Evolutionary conservation across 2,888 invertebrate genomes (phyloP).

Genomic region (Melangyna quadrimaculata): DNA sequence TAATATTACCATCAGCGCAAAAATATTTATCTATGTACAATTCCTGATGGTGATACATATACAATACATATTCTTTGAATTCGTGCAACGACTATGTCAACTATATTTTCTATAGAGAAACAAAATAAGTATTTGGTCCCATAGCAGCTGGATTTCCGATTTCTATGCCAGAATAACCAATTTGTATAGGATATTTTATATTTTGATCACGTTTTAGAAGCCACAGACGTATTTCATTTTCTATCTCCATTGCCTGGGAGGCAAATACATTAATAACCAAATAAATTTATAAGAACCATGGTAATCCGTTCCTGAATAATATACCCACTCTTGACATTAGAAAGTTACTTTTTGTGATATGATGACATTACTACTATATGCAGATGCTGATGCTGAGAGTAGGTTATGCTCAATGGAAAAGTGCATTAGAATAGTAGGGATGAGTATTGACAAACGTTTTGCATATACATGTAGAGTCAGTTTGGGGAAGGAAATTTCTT

Average conservation of each 20-base stretch:
- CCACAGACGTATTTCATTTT: constrained; percentile 50
- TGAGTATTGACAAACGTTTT: neutral
- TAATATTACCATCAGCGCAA: neutral
- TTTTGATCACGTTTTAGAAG: constrained; percentile 20
- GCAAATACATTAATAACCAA: constrained; percentile 51
- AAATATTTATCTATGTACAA: neutral
- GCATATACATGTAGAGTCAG: neutral
- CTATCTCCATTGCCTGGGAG: constrained; percentile 5
- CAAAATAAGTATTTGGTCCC: neutral
- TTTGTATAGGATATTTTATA: constrained; percentile 7
- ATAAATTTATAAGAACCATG: constrained; percentile 47
- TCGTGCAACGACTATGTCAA: constrained; percentile 23
- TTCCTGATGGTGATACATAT: neutral
- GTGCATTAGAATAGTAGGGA: neutral
- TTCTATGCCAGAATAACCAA: constrained; percentile 9
- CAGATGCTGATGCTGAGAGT: constrained; percentile 6
- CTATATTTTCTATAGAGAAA: neutral
- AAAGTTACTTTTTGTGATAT: neutral
- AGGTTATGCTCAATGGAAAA: constrained; percentile 14
- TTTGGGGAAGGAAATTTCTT: neutral
- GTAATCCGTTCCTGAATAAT: constrained; percentile 41
- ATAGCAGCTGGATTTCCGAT: constrained; percentile 1
- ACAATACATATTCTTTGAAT: neutral
- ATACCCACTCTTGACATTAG: constrained; percentile 2
- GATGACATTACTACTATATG: constrained; percentile 22